Conservation (phyloP, 2,113 vertebrate genomes). For the Apodemus speciosus region DNA sequence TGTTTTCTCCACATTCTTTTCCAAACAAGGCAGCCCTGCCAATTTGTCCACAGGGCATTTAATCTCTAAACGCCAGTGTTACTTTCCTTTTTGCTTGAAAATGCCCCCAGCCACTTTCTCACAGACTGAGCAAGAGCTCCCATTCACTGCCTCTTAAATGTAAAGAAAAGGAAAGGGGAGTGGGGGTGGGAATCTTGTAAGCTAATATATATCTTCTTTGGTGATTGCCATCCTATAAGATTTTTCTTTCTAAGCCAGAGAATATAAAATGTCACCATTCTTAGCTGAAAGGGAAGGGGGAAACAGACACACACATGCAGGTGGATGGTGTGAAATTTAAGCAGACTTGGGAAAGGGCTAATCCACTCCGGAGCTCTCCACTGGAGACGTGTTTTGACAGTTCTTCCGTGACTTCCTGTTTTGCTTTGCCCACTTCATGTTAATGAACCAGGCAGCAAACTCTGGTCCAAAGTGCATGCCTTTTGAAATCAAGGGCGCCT, state of each 20-base stretch:
- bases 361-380: conserved; percentile 17
- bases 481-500: conserved; percentile 33
- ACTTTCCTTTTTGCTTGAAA: conserved; percentile 45
- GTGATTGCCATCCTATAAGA: not conserved
- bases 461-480: not conserved
- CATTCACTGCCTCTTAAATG: conserved; percentile 53
- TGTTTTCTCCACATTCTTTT: conserved; percentile 66
- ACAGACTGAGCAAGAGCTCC: not conserved
- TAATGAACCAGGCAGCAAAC: not conserved
- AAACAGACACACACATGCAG: conserved; percentile 32
- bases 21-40: conserved; percentile 60
- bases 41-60: conserved; percentile 46
- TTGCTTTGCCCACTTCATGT: conserved; percentile 23
- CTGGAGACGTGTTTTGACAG: conserved; percentile 58
- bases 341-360: conserved; percentile 53
- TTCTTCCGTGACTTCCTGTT: conserved; percentile 54
- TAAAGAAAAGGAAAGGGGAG: not conserved
- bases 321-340: conserved; percentile 73
- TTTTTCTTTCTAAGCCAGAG: conserved; percentile 51
- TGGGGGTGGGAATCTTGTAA: conserved; percentile 6
- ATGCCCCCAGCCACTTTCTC: conserved; percentile 38
- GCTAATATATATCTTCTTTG: conserved; percentile 4
- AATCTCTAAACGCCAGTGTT: conserved; percentile 30
- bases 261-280: conserved; percentile 58
- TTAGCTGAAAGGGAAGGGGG: conserved; percentile 11